Evolutionary conservation across 1,140 invertebrate genomes (phyloP), one percentile per base, ranked within the genome.

Genomic region (Maconellicoccus hirsutus): DNA sequence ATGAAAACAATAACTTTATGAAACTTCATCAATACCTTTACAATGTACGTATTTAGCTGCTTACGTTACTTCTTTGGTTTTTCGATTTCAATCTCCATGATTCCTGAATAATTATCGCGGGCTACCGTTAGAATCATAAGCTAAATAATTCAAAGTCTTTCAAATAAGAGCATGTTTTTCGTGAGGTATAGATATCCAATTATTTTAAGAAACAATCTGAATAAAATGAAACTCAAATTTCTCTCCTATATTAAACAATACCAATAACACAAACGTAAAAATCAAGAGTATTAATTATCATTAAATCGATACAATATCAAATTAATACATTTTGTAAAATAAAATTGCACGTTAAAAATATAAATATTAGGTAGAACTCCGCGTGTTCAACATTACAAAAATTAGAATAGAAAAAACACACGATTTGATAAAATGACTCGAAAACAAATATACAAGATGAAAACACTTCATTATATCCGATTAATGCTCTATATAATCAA

Each of bases 321-420:
- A 52, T 52, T 52, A 52, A 52, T 19, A 52, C 42, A 19, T 8
- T 19, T 14, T 52, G 6, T 8, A 52, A 16, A 6, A 52, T 52
- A 52, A 52, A 52, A 52, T 52, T 52, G 42, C 42, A 52, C 42
- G 16, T 52, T 33, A 52, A 52, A 52, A 52, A 52, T 52, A 52
- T 52, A 33, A 33, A 12, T 33, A 33, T 33, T 33, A 52, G 42
- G 42, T 52, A 52, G 2, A 8, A 16, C 42, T 2, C 42, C 42
- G 42, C 42, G n/a, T 52, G 42, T 52, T 52, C 10, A 16, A 52
- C n/a, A 52, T 14, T 14, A 52, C 10, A 52, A 52, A 16, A 52
- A 52, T 52, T 52, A 52, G 12, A 52, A 19, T 8, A 52, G 3
- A 52, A 16, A 52, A 19, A 16, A 52, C 42, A 16, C 42, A 52